Conservation (phyloP, 1,140 invertebrate genomes). For the Dendroctonus valens region DNA sequence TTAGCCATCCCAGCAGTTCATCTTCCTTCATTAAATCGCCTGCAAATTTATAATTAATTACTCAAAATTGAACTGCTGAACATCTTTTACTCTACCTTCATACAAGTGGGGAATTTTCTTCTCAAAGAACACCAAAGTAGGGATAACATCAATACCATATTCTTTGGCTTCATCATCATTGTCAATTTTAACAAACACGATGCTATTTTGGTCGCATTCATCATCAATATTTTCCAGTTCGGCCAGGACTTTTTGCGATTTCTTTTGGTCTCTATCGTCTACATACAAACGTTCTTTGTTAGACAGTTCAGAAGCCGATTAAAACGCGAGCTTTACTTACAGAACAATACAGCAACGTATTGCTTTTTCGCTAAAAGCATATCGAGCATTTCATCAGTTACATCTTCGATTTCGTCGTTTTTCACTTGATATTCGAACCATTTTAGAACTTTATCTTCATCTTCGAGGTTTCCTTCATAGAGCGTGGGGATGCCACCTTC, state of each 20-base stretch:
- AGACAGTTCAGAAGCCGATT: neutral
- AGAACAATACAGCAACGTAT: conserved; percentile 85
- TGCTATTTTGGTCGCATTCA: conserved; percentile 88
- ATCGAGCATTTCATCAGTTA: conserved; percentile 92
- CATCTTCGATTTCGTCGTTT: conserved; percentile 89
- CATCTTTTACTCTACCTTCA: conserved; percentile 60
- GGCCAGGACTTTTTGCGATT: conserved; percentile 80
- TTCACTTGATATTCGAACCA: conserved; percentile 86
- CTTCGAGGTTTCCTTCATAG: conserved; percentile 87
- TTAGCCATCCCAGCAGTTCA: conserved; percentile 81
- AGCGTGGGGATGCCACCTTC: conserved; percentile 86
- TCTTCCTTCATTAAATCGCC: conserved; percentile 91
- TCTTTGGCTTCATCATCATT: conserved; percentile 85
- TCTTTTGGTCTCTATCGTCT: conserved; percentile 92
- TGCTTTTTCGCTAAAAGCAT: conserved; percentile 86
- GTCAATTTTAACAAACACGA: conserved; percentile 91
- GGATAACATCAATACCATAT: conserved; percentile 80
- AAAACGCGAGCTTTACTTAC: conserved; percentile 60
- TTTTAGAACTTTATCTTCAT: conserved; percentile 84
- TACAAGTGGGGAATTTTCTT: conserved; percentile 85
- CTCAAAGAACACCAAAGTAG: conserved; percentile 84
- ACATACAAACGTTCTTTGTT: conserved; percentile 18
- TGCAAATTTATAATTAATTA: conserved; percentile 67
- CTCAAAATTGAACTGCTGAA: no score
- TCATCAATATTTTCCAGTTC: conserved; percentile 94